Percentiles rank a stretch among this genome's conserved stretches.
Evolutionary conservation across 2,888 invertebrate species (phyloP).

Genomic region (Cybosia mesomella): DNA sequence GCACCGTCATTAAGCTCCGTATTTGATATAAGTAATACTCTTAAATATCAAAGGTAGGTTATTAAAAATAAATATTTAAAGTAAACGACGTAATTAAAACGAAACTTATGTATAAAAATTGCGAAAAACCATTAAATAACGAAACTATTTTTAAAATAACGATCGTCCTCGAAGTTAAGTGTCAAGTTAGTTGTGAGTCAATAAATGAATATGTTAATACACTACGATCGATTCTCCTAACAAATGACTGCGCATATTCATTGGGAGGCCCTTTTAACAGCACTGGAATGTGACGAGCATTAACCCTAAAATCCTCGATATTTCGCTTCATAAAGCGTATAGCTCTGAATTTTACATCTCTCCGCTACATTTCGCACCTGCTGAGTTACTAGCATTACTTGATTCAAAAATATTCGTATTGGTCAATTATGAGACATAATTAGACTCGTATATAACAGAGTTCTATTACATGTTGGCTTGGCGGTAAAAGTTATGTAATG

Average conservation of each 20-base stretch:
- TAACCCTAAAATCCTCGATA: constrained; percentile 25
- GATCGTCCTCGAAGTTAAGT: not conserved
- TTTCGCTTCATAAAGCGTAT: constrained; percentile 17
- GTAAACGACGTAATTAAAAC: not conserved
- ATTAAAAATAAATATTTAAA: not conserved
- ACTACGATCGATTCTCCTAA: constrained; percentile 11
- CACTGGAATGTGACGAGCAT: constrained; percentile 25
- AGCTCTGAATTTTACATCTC: constrained; percentile 32
- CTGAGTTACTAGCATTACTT: constrained; percentile 44
- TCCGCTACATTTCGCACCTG: constrained; percentile 39
- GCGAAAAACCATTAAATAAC: not conserved
- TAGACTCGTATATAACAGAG: constrained; percentile 21
- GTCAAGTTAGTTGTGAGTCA: not conserved
- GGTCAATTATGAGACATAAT: constrained; percentile 47
- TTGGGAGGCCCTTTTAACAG: constrained; percentile 23
- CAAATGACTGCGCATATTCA: constrained; percentile 24
- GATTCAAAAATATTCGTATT: constrained; percentile 43
- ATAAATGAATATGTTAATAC: constrained; percentile 10
- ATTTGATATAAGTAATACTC: not conserved
- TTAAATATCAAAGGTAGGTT: not conserved
- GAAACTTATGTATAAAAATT: not conserved
- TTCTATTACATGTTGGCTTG: not conserved
- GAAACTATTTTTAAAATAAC: too few relatives aligned
- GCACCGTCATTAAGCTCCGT: not conserved
- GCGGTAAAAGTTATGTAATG: not conserved